Conservation (phyloP, 2,113 vertebrate species). For the Platichthys stellatus region DNA sequence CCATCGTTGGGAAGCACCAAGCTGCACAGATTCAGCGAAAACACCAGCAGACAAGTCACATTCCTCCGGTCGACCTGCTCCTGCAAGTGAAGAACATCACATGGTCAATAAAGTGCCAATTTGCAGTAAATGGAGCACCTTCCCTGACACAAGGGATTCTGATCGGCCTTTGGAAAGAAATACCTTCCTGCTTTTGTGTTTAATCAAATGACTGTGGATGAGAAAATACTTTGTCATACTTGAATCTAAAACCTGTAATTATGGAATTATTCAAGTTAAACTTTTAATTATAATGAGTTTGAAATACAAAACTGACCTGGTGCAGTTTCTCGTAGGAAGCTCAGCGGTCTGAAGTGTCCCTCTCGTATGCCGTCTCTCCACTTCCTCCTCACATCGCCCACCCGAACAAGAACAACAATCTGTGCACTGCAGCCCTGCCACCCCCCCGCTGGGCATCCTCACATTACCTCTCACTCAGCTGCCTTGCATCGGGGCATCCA, state of each 20-base stretch:
- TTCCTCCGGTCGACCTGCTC: conserved; percentile 91
- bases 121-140: conserved; percentile 10
- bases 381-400: conserved; percentile 58
- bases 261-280: conserved; percentile 26
- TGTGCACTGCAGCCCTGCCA: conserved; percentile 39
- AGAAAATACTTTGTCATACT: neutral
- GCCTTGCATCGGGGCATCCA: conserved; percentile 58
- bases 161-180: conserved; percentile 35
- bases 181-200: conserved; percentile 30
- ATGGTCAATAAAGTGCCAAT: conserved; percentile 19
- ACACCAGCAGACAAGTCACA: conserved; percentile 86
- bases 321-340: conserved; percentile 11
- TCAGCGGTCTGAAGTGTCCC: conserved; percentile 28
- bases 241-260: conserved; percentile 22
- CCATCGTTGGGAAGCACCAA: conserved; percentile 79
- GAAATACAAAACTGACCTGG: conserved; percentile 10
- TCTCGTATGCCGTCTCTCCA: conserved; percentile 56
- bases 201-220: conserved; percentile 20
- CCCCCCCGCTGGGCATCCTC: conserved; percentile 45
- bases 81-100: conserved; percentile 66
- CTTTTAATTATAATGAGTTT: conserved; percentile 15
- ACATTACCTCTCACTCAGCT: conserved; percentile 54
- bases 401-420: conserved; percentile 48
- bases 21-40: conserved; percentile 56
- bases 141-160: conserved; percentile 24